These are phyloP conservation scores for Clepsis dumicolana DNA, from an alignment of 2,888 invertebrate species.

Conservation along the genomic window DNA sequence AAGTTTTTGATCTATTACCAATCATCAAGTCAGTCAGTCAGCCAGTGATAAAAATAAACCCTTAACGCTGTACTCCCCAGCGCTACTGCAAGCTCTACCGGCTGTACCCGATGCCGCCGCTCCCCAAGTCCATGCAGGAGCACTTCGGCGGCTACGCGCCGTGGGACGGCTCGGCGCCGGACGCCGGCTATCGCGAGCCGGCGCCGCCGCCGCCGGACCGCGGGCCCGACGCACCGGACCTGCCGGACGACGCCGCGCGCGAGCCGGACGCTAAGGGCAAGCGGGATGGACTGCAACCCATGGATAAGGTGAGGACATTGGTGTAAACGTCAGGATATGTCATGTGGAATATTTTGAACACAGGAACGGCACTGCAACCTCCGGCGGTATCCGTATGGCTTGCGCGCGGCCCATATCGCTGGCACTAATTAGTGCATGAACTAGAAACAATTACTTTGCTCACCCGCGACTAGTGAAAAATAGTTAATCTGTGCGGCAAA, in stretches of 20 bases:
- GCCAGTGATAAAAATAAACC: too few relatives aligned
- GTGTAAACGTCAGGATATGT: too few relatives aligned
- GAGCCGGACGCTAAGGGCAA: constrained; percentile 12
- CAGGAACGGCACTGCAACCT: too few relatives aligned
- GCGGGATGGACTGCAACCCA: constrained; percentile 53
- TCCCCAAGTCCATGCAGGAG: constrained; percentile 62
- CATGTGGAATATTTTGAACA: too few relatives aligned
- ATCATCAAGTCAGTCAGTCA: too few relatives aligned
- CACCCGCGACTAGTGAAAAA: too few relatives aligned
- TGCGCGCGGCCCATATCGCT: too few relatives aligned
- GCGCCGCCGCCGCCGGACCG: constrained; percentile 48
- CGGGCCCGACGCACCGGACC: constrained; percentile 44
- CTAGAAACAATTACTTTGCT: too few relatives aligned
- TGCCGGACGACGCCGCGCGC: constrained; percentile 33
- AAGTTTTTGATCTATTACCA: too few relatives aligned
- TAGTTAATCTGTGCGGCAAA: too few relatives aligned
- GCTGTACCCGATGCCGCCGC: constrained; percentile 70
- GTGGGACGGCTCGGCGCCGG: constrained; percentile 59
- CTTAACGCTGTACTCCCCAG: constrained; percentile 51
- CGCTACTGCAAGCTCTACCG: constrained; percentile 74
- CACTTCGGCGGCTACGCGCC: constrained; percentile 67
- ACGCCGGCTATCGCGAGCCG: constrained; percentile 50
- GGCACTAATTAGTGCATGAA: too few relatives aligned
- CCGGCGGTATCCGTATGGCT: too few relatives aligned
- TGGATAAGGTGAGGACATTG: constrained; percentile 26